phyloP scores from a whole-genome alignment of 2,113 vertebrate genomes.

The Donacobius atricapilla region DNA sequence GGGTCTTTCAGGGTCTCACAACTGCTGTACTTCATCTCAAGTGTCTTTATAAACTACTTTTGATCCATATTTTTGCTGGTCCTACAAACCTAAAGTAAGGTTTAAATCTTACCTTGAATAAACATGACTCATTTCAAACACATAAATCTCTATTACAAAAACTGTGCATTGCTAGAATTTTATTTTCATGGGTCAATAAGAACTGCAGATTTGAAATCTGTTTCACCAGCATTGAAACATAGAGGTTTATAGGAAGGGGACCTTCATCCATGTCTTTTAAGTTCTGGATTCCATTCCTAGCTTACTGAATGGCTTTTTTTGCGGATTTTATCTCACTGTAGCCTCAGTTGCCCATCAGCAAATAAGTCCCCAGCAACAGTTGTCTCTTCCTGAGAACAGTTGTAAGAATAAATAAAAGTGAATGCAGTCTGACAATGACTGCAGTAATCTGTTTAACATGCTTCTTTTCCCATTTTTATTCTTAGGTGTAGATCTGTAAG shows the following conservation, averaged over 20 bases:
- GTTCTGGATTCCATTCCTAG: not conserved
- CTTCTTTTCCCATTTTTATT: not conserved
- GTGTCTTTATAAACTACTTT: not conserved
- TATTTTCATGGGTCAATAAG: not conserved
- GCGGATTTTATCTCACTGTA: not conserved
- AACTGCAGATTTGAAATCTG: not conserved
- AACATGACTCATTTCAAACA: not conserved
- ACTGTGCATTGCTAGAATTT: not conserved
- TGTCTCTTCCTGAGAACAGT: not conserved
- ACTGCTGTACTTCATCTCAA: not conserved
- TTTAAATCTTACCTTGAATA: no score
- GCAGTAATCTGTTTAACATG: not conserved
- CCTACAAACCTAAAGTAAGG: not conserved
- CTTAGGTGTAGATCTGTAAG: not conserved
- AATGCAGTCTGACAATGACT: not conserved
- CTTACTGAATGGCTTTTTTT: not conserved
- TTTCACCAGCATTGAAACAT: not conserved
- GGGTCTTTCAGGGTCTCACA: not conserved
- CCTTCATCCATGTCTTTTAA: not conserved
- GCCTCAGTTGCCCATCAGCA: not conserved
- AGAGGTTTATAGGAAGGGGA: not conserved
- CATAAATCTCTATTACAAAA: not conserved
- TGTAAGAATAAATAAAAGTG: not conserved
- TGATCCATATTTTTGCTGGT: not conserved
- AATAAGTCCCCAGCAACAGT: not conserved